phyloP scores from a whole-genome alignment of 2,113 vertebrate species.

The Gasterosteus nipponicus region DNA sequence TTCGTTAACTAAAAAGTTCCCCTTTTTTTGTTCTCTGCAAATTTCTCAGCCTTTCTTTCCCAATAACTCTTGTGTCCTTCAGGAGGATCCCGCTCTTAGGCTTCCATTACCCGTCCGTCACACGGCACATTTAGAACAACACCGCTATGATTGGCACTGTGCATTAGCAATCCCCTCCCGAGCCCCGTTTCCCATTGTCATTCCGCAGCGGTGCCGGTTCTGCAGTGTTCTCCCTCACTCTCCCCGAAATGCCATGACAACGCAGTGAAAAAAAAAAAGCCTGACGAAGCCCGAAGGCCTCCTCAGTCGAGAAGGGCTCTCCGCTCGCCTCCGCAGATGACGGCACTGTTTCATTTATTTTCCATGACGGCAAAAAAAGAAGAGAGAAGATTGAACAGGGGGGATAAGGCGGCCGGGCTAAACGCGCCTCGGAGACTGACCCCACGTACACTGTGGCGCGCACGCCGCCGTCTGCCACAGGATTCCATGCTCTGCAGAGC shows the following conservation, averaged over 20 bases:
- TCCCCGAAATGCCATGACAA: constrained; percentile 76
- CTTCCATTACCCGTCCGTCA: constrained; percentile 57
- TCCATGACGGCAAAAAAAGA: constrained; percentile 72
- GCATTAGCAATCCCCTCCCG: constrained; percentile 65
- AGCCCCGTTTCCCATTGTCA: constrained; percentile 66
- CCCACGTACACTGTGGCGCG: constrained; percentile 46
- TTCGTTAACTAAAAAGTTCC: background rate
- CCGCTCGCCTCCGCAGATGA: constrained; percentile 73
- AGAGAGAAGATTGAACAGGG: constrained; percentile 69
- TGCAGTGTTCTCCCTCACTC: constrained; percentile 69
- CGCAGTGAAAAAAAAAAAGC: constrained; percentile 56
- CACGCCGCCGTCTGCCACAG: constrained; percentile 46
- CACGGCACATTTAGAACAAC: constrained; percentile 55
- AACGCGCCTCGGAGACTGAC: constrained; percentile 68
- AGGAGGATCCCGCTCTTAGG: constrained; percentile 32
- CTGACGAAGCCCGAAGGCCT: constrained; percentile 76
- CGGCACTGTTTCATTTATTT: constrained; percentile 77
- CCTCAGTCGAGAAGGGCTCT: constrained; percentile 74
- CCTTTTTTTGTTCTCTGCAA: background rate
- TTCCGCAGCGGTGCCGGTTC: constrained; percentile 59
- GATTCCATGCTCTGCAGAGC: constrained; percentile 40
- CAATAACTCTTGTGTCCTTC: constrained; percentile 50
- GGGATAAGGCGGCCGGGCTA: constrained; percentile 61
- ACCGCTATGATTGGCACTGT: constrained; percentile 69
- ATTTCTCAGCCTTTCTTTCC: constrained; percentile 23